phyloP scores from a whole-genome alignment of 2,797 vertebrate genomes.

The Pipistrellus pygmaeus region DNA sequence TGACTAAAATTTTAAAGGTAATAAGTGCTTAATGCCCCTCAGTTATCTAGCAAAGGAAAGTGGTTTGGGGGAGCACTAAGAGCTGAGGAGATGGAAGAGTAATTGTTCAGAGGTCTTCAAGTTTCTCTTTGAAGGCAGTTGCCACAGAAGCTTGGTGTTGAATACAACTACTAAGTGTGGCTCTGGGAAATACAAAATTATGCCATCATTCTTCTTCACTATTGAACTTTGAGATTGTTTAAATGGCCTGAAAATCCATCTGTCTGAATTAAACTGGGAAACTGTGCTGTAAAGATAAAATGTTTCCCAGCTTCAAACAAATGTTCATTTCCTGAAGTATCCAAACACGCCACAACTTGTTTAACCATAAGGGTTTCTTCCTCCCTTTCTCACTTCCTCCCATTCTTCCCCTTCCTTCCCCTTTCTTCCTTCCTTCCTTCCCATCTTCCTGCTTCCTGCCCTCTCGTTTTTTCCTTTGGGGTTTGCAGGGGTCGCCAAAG shows the following conservation, averaged over 20 bases:
- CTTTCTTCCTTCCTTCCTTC: too few species aligned
- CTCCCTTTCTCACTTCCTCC: background rate
- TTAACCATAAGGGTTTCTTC: background rate
- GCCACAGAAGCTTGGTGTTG: constrained; percentile 11
- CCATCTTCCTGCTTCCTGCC: too few species aligned
- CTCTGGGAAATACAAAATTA: constrained; percentile 40
- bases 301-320: constrained; percentile 55
- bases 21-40: background rate
- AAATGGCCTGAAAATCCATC: constrained; percentile 27
- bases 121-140: background rate
- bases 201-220: background rate
- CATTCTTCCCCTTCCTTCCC: too few species aligned
- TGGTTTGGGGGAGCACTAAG: background rate
- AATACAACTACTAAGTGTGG: background rate
- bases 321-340: constrained; percentile 24
- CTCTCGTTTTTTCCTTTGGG: fast-evolving
- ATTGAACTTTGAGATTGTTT: constrained; percentile 34
- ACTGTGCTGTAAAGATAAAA: constrained; percentile 31
- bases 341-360: background rate
- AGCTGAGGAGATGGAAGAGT: background rate
- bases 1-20: constrained; percentile 51
- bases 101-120: constrained; percentile 25
- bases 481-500: background rate
- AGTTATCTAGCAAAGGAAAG: constrained; percentile 4
- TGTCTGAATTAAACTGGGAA: constrained; percentile 32